Evolutionary conservation across 2,888 invertebrate genomes (phyloP).

Genomic region (Lasioglossum marginatum): DNA sequence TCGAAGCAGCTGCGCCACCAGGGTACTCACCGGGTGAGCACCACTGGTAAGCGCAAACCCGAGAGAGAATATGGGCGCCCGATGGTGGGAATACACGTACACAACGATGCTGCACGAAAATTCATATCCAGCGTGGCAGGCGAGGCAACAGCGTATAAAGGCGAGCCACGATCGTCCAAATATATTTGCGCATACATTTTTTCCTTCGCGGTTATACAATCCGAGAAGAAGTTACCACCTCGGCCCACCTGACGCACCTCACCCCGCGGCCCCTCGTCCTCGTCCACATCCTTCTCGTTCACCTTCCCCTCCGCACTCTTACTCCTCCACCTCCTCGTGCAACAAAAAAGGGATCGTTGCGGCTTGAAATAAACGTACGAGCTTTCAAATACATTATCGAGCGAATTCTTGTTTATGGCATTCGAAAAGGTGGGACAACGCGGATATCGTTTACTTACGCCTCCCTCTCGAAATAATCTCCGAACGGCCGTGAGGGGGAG

Average conservation of each 20-base stretch:
- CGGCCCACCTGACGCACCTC: slow-evolving; percentile 11
- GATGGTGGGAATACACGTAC: slow-evolving; percentile 74
- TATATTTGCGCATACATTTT: slow-evolving; percentile 75
- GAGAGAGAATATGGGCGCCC: slow-evolving; percentile 67
- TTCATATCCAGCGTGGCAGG: slow-evolving; percentile 73
- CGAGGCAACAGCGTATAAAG: slow-evolving; percentile 67
- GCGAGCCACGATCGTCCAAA: slow-evolving; percentile 71
- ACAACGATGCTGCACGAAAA: slow-evolving; percentile 72
- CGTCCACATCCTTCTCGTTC: neutral
- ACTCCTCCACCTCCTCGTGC: neutral
- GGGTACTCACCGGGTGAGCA: slow-evolving; percentile 51
- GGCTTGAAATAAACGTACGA: slow-evolving; percentile 71
- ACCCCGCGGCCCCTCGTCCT: neutral
- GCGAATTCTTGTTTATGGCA: slow-evolving; percentile 74
- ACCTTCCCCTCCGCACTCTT: neutral
- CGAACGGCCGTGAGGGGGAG: slow-evolving; percentile 39
- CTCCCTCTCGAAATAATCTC: slow-evolving; percentile 54
- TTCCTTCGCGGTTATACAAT: slow-evolving; percentile 71
- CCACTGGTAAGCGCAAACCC: slow-evolving; percentile 58
- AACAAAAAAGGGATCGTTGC: slow-evolving; percentile 62
- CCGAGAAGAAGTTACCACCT: slow-evolving; percentile 52
- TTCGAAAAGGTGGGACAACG: slow-evolving; percentile 64
- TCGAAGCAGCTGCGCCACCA: neutral
- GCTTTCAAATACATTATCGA: slow-evolving; percentile 74
- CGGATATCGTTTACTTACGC: slow-evolving; percentile 65